Base-by-base conservation (phyloP, 2,888 invertebrate species). In the Latheticus oryzae region DNA sequence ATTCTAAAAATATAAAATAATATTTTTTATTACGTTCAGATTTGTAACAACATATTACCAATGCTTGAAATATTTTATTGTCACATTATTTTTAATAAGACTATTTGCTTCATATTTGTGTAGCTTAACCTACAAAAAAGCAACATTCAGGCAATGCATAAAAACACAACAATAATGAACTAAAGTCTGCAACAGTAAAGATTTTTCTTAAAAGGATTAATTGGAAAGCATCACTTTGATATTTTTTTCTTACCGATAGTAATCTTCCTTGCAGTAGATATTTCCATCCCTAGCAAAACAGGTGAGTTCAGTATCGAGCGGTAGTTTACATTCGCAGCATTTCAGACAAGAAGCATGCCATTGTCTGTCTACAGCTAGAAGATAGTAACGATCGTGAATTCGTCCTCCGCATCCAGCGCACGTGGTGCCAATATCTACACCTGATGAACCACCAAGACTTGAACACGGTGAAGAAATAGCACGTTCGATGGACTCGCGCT, bases 251-350 rank as follows among this genome's bases (percentile, higher is more conserved):
- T 78, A 95, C 95, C 94, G 89, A 81, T 92, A 93, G 77, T 95
- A 96, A 79, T 96, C 95, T 72, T 94, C 93, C 76, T 94, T 94
- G 84, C 95, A 96, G 80, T 93, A 95, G 70, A 95, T 94, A 76
- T 90, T 89, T 47, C 93, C 93, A 71, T 94, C 93, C 63, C 93
- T 82, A 5, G 92, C 89, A 78, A 94, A 96, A 80, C 95, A 95
- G 66, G 93, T 93, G 62, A 91, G 83, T 75, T 95, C 92, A 3
- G 91, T 85, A 77, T 94, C 94, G 61, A 96, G 83, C 3, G 91
- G 89, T 63, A 91, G 81, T 53, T 90, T 88, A 76, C 95, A 95
- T 75, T 92, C 90, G 77, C 88, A 89, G 80, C 95, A 95, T 65
- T 85, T 83, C 53, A 95, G 85, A 74, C 95, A 95, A 54, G 86